Conservation (phyloP, 2,888 invertebrate species). For the Zelleria hepariella region DNA sequence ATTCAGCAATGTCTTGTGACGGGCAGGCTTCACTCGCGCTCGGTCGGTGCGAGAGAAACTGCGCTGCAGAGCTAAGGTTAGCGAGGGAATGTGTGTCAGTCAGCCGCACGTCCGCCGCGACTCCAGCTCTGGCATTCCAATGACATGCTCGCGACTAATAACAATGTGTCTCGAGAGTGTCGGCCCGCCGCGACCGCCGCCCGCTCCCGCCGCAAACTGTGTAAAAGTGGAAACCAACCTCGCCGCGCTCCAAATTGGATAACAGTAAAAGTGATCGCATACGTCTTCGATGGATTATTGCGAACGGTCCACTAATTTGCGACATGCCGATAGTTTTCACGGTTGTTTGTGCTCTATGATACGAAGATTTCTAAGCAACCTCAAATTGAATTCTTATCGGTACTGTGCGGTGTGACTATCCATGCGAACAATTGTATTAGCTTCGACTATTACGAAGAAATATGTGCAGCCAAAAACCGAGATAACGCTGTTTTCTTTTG, state of each 20-base stretch:
- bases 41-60: conserved; percentile 1
- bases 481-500: background rate
- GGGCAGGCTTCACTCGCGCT: background rate
- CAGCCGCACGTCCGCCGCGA: conserved; percentile 41
- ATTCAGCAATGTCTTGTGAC: conserved; percentile 26
- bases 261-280: conserved; percentile 71
- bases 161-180: conserved; percentile 45
- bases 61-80: conserved; percentile 22
- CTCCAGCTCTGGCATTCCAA: conserved; percentile 39
- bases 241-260: conserved; percentile 66
- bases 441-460: background rate
- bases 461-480: background rate
- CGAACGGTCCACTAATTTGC: conserved; percentile 22
- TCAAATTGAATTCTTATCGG: too few species aligned
- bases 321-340: conserved; percentile 38
- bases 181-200: conserved; percentile 25
- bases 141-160: conserved; percentile 50
- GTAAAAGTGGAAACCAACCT: conserved; percentile 66
- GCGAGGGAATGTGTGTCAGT: conserved; percentile 50
- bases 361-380: too few species aligned
- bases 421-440: background rate
- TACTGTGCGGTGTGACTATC: too few species aligned
- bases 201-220: conserved; percentile 61
- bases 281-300: conserved; percentile 57
- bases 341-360: conserved; percentile 41